Percentiles rank a stretch among this genome's conserved stretches.
Evolutionary conservation across 2,797 vertebrate genomes (phyloP).

Genomic region (Acanthurus leucopareius): DNA sequence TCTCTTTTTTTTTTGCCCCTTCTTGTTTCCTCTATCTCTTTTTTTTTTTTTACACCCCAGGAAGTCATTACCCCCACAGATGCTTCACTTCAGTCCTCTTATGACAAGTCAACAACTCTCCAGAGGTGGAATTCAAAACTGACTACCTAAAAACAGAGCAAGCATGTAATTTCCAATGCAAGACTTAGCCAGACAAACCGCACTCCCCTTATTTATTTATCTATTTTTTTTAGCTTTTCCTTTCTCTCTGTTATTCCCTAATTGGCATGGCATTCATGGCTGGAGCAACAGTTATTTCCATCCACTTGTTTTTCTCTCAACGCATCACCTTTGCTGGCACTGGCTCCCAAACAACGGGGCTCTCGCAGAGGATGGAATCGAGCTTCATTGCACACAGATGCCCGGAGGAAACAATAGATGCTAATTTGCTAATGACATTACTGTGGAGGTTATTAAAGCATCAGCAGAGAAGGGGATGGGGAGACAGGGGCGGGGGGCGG

Average conservation of each 20-base stretch:
- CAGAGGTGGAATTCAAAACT: slow-evolving; percentile 52
- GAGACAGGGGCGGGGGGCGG: slow-evolving; percentile 1
- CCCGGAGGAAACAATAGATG: slow-evolving; percentile 71
- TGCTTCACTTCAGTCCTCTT: slow-evolving; percentile 52
- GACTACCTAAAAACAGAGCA: slow-evolving; percentile 60
- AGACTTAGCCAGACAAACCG: slow-evolving; percentile 46
- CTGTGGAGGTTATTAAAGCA: slow-evolving; percentile 79
- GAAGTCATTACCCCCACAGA: slow-evolving; percentile 67
- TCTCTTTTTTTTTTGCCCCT: slow-evolving; percentile 20
- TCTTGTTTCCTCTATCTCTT: slow-evolving; percentile 38
- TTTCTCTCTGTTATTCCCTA: slow-evolving; percentile 49
- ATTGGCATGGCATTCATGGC: slow-evolving; percentile 73
- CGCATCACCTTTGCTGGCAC: slow-evolving; percentile 62
- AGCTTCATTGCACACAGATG: slow-evolving; percentile 60
- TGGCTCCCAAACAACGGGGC: slow-evolving; percentile 62
- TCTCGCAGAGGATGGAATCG: slow-evolving; percentile 55
- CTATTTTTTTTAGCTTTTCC: not conserved
- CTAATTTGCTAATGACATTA: slow-evolving; percentile 82
- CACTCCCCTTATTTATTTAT: slow-evolving; percentile 8
- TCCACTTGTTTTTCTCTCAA: slow-evolving; percentile 59
- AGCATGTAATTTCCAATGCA: slow-evolving; percentile 53
- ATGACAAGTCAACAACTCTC: slow-evolving; percentile 56
- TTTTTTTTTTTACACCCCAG: slow-evolving; percentile 35
- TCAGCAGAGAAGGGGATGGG: slow-evolving; percentile 55
- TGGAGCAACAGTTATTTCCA: slow-evolving; percentile 60